Base-by-base conservation (phyloP, 2,797 vertebrate species). In the Neopelma chrysocephalum region DNA sequence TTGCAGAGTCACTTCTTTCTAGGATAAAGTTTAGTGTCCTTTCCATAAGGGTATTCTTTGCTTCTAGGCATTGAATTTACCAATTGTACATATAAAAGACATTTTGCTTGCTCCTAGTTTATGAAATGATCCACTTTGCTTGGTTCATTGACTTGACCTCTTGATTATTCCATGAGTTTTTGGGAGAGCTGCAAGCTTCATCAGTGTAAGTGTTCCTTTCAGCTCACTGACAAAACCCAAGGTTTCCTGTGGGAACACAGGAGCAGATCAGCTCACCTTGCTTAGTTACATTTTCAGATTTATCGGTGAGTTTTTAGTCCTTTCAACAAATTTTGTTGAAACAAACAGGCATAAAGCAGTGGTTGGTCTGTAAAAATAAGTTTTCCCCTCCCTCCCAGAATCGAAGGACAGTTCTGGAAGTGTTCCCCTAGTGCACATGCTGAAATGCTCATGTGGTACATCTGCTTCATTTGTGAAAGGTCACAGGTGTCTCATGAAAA, bases 401-500 rank as follows among this genome's bases (percentile, higher is more conserved):
- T 4, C 23, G 34, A 62, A 60, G 65, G 40, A 88, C 61, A 7
- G 22, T 60, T 91, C 53, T 72, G 62, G 66, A 75, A 71, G 36
- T 0, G 0, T 73, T 90, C 16, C 43, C 7, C 4, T 34, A 10
- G 43, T 40, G 51, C 38, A 12, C 65, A 11, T 64, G 10, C 77
- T 57, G 91, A 85, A 77, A 45, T 26, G 32, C 45, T 76, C n/a
- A 2, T 2, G 29, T 64, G 45, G 45, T 82, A 2, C 34, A 11
- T n/a, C 17, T 32, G 58, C 54, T 91, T 85, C 27, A 5, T 70
- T 62, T 79, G 29, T 60, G 18, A 32, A 70, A 66, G 18, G 43
- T 78, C 57, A 32, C n/a, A 6, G 0, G 0, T 15, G 15, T 48
- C 43, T 75, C 0, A 3, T 76, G 48, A 70, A 34, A 79, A 48